Evolutionary conservation across 2,113 vertebrate genomes (phyloP).

Genomic region (Fregata magnificens): DNA sequence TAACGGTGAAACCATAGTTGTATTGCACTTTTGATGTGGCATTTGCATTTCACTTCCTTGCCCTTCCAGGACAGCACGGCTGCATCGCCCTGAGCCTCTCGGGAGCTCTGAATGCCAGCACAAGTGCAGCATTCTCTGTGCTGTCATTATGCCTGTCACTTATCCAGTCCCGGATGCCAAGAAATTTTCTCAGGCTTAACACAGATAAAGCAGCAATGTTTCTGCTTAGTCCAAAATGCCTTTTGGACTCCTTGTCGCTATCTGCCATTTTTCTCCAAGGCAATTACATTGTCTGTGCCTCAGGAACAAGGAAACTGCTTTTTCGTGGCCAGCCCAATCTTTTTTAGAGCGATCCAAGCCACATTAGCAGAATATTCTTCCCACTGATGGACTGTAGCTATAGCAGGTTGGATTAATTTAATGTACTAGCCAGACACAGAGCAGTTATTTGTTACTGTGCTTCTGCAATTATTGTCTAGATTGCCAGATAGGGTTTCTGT

Average conservation of each 20-base stretch:
- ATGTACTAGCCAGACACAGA: constrained; percentile 50
- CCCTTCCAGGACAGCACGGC: constrained; percentile 28
- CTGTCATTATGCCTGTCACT: constrained; percentile 68
- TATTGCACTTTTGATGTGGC: not conserved
- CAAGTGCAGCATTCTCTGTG: constrained; percentile 59
- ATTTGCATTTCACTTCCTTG: constrained; percentile 55
- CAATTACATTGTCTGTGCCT: constrained; percentile 55
- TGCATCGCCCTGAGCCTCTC: constrained; percentile 14
- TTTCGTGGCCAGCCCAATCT: constrained; percentile 34
- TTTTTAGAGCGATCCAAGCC: constrained; percentile 18
- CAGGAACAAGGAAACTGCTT: constrained; percentile 30
- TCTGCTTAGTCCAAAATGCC: constrained; percentile 56
- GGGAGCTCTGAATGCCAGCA: constrained; percentile 53
- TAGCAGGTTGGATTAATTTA: constrained; percentile 64
- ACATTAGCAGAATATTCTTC: constrained; percentile 52
- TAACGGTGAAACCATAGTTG: not conserved
- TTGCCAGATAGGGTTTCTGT: constrained; percentile 53
- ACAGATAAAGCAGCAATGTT: constrained; percentile 67
- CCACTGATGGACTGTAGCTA: not conserved
- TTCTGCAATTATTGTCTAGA: constrained; percentile 48
- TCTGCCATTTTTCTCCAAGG: constrained; percentile 59
- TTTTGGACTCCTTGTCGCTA: constrained; percentile 59
- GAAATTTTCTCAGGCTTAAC: constrained; percentile 70
- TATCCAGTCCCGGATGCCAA: constrained; percentile 64
- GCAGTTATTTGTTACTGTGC: constrained; percentile 46